Evolutionary conservation across 1,140 invertebrate species (phyloP), one percentile per base, ranked within the genome.

Genomic region (Galleria mellonella): DNA sequence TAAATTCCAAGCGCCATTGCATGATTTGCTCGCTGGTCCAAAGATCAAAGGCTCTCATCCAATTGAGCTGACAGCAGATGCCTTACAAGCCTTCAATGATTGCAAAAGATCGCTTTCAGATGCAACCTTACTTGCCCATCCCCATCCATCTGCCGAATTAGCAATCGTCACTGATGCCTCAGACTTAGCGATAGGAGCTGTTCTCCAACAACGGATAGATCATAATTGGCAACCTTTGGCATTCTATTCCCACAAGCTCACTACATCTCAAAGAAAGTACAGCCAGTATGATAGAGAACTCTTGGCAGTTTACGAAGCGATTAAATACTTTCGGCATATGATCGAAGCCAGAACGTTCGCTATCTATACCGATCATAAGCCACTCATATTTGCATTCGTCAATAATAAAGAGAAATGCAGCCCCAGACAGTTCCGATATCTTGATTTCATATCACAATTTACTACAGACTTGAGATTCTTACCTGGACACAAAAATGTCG

Each of bases 101-200:
- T 32, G 30, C 9, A 32, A 32, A 32, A 32, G 4, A 10, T n/a
- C 28, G 5, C 37, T 86, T n/a, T 63, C 50, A 6, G 9, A 64
- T 0, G 56, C 61, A 6, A 45, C 64, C 3, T 17, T 62, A n/a
- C 38, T 76, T 5, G 51, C 57, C 4, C 64, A 66, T 46, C 64
- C 67, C 13, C n/a, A 27, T n/a, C 32, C 29, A 5, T 12, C 43
- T 2, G 44, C 48, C 0, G 33, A 47, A 12, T 15, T 55, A 13
- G 28, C 27, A 12, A n/a, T 44, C 11, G 32, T 33, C 32, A 32
- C 49, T 1, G 78, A 83, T 47, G 77, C 72, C 10, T 84, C 69
- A 0, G n/a, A n/a, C n/a, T n/a, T n/a, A n/a, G n/a, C n/a, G n/a
- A n/a, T n/a, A n/a, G n/a, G n/a, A n/a, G n/a, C 57, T 63, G 54